These are phyloP conservation scores for Oscheius sp. DNA, from an alignment of 1,140 invertebrate species.

Conservation along the genomic window DNA sequence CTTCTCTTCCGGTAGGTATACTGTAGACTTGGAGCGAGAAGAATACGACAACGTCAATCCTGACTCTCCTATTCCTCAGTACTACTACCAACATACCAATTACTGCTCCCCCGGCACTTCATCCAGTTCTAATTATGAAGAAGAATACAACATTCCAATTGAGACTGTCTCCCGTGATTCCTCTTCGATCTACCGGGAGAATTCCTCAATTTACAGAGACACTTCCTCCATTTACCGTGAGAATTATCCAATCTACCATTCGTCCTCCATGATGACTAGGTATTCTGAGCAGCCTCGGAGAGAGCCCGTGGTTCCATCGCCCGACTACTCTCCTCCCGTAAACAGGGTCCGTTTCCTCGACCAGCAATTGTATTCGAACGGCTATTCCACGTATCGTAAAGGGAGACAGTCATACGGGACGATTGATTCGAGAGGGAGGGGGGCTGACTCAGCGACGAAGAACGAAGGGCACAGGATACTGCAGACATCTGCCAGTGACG, in stretches of 20 bases:
- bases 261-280: background rate
- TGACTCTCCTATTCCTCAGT: background rate
- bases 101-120: background rate
- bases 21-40: background rate
- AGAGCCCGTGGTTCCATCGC: background rate
- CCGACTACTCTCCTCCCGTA: slow-evolving; percentile 7
- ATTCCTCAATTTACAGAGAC: too few relatives aligned
- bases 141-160: background rate
- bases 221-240: too few relatives aligned
- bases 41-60: slow-evolving; percentile 16
- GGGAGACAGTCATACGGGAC: background rate
- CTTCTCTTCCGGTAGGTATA: background rate
- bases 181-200: too few relatives aligned
- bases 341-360: slow-evolving; percentile 10
- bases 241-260: background rate
- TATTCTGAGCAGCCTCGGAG: background rate
- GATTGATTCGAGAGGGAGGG: background rate
- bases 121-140: background rate
- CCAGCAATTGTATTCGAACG: background rate
- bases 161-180: too few relatives aligned
- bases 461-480: background rate
- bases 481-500: slow-evolving; percentile 1
- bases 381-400: background rate
- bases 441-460: background rate
- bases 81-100: background rate